Evolutionary conservation across 2,888 invertebrate species (phyloP), one percentile per base, ranked within the genome.

Genomic region (Pegoplata infirma): DNA sequence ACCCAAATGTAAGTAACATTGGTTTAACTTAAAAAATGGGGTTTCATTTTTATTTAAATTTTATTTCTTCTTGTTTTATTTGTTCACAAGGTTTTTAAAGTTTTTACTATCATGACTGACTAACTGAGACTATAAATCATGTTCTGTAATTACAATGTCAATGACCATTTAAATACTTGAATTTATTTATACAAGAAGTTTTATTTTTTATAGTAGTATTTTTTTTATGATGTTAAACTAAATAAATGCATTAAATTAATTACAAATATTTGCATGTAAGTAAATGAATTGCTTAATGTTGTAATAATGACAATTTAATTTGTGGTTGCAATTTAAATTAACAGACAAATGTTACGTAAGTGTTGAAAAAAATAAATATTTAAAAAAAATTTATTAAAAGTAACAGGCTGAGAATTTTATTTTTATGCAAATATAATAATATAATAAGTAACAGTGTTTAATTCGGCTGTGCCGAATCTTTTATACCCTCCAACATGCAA

Each of bases 161-260:
- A 46, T 73, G 77, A 59, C 77, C 73, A 68, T 58, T 64, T 69
- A 68, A 73, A 58, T 55, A 68, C 17, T 56, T 63, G 28, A 44
- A 36, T 36, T 55, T 21, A 28, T 32, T 10, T 14, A n/a, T 12
- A 7, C 5, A n/a, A n/a, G n/a, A n/a, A n/a, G n/a, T n/a, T n/a
- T 12, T 12, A 5, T 21, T 12, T 10, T 49, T 49, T 5, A 16
- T 3, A 46, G 14, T 25, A 5, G 25, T 17, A 72, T 7, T 16
- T 12, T n/a, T 40, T 40, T 40, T 40, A 4, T 40, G 1, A 5
- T 40, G 36, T 40, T 40, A 16, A 67, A 73, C 55, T 59, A 69
- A 56, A 16, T 53, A 69, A 78, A 73, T 69, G 56, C 78, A 74
- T 69, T 64, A 64, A 78, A 47, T 73, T 74, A 69, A 77, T 77